Base-by-base conservation (phyloP, 2,113 vertebrate genomes). In the Alligator mississippiensis region DNA sequence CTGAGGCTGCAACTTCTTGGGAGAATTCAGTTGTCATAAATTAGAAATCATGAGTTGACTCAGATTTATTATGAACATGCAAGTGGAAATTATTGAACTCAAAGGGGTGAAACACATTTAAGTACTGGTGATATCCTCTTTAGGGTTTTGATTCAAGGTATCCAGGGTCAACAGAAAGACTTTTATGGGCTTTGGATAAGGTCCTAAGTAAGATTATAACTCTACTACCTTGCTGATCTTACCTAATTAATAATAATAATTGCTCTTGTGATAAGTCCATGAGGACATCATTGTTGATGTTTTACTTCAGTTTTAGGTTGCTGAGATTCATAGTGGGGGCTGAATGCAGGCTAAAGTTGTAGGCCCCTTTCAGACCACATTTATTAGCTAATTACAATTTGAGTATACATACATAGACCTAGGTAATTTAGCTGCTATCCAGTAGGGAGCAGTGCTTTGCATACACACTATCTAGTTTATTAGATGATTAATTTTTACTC, bases 371-470 rank as follows among this genome's bases (percentile, higher is more conserved):
- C 58, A 17, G 34, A 24, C 24, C 47, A 74, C 24, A 11, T 74
- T 25, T 87, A 47, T 38, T 76, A 80, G 80, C 19, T 18, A 90
- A 38, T 57, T 88, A 68, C 38, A 91, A 60, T n/a, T 88, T 19
- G 16, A 88, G 87, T 54, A 30, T 89, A 91, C 80, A 21, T 79
- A 91, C 6, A 62, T 7, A 47, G 4, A 38, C 17, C 34, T 47
- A 22, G 83, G 83, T 84, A 86, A 90, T 92, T 75, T 92, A 82
- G 63, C 85, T 90, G 16, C 11, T 72, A 57, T 81, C 76, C 88
- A 70, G 9, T 60, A 66, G 70, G 58, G 88, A 92, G 80, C 72
- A 77, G 82, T 68, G 30, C 12, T 70, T 87, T 85, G 12, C 15
- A 79, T 11, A 79, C 59, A 63, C 54, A 34, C 72, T 58, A 61